Evolutionary conservation across 2,888 invertebrate species (phyloP).

Genomic region (Priocnemis perturbator): DNA sequence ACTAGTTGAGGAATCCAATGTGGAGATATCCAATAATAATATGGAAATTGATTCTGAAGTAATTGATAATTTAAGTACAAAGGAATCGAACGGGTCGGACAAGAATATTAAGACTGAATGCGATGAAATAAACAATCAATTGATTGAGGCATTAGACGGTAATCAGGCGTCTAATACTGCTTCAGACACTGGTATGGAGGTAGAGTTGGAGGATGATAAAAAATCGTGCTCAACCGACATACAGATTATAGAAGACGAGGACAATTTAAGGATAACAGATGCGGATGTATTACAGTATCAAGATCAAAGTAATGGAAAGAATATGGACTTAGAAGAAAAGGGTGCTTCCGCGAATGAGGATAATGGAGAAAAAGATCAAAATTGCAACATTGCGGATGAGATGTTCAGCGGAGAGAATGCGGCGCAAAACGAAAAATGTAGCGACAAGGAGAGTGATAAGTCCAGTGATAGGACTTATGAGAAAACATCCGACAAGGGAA

Average conservation of each 20-base stretch:
- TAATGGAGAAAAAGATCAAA: constrained; percentile 67
- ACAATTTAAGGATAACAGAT: constrained; percentile 58
- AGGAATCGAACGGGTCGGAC: constrained; percentile 39
- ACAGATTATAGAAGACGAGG: constrained; percentile 66
- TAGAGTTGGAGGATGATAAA: constrained; percentile 65
- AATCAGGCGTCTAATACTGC: constrained; percentile 36
- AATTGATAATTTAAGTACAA: constrained; percentile 17
- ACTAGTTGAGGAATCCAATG: constrained; percentile 39
- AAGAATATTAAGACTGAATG: constrained; percentile 43
- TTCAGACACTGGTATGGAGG: constrained; percentile 56
- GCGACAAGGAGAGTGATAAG: constrained; percentile 67
- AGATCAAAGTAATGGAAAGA: constrained; percentile 48
- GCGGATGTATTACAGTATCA: constrained; percentile 50
- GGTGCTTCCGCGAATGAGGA: constrained; percentile 40
- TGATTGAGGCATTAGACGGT: constrained; percentile 44
- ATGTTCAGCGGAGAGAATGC: constrained; percentile 50
- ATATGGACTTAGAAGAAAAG: constrained; percentile 48
- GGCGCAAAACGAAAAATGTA: constrained; percentile 71
- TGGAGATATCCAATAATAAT: constrained; percentile 36
- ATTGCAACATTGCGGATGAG: constrained; percentile 60
- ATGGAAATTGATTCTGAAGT: constrained; percentile 42
- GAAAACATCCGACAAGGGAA: constrained; percentile 58
- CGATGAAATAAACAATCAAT: constrained; percentile 35
- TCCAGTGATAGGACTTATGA: constrained; percentile 57
- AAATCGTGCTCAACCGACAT: constrained; percentile 64